A percentile compares a stretch with the other conserved stretches of the same genome.
Conservation (phyloP, 2,888 invertebrate species). For the Hirudinaria manillensis region DNA sequence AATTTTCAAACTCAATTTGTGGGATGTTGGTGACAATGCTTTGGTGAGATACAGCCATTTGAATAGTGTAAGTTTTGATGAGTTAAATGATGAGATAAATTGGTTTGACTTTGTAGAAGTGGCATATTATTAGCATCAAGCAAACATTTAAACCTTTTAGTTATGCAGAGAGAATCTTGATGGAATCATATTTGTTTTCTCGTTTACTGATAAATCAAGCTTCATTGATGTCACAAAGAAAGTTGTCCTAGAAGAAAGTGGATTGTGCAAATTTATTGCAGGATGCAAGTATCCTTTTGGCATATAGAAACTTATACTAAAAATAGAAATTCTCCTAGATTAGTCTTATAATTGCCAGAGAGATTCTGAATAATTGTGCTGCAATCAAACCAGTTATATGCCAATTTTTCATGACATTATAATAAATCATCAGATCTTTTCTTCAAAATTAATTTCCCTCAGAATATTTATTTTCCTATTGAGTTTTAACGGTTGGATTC, state of each 20-base stretch:
- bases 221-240: conserved; percentile 20
- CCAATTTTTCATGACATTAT: too few species aligned
- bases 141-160: neutral
- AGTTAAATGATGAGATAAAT: too few species aligned
- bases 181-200: conserved; percentile 26
- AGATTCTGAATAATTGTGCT: too few species aligned
- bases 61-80: neutral
- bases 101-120: neutral
- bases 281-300: conserved; percentile 18
- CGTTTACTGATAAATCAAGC: conserved; percentile 29
- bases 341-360: too few species aligned
- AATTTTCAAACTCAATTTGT: conserved; percentile 24
- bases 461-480: neutral
- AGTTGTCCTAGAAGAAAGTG: conserved; percentile 23
- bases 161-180: conserved; percentile 24
- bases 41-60: conserved; percentile 6
- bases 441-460: neutral
- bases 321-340: neutral
- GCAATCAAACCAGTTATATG: too few species aligned
- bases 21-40: conserved; percentile 18
- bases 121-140: neutral
- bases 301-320: too few species aligned
- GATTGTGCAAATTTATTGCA: conserved; percentile 13
- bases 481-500: conserved; percentile 5
- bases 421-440: neutral